Conservation (phyloP, 1,140 invertebrate species). For the Chlorops oryzae region DNA sequence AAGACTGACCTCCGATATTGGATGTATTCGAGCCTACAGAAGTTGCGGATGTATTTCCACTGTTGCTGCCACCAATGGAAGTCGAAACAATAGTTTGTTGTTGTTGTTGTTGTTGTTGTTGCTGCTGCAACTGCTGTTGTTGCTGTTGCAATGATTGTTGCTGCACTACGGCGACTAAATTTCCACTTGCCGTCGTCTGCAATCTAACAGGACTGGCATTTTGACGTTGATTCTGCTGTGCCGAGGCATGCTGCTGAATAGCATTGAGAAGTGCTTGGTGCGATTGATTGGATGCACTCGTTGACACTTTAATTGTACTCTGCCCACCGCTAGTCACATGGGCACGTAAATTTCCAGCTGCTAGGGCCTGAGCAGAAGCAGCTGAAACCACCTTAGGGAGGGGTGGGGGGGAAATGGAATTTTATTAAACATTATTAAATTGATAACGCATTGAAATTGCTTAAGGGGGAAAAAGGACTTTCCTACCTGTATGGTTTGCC, state of each 20-base stretch:
- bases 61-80: neutral
- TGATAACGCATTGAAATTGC: neutral
- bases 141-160: constrained; percentile 31
- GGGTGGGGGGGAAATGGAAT: neutral
- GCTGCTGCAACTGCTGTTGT: constrained; percentile 13
- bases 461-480: constrained; percentile 4
- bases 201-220: constrained; percentile 50
- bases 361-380: constrained; percentile 48
- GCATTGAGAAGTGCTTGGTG: constrained; percentile 47
- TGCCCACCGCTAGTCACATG: constrained; percentile 41
- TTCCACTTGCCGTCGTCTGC: constrained; percentile 48
- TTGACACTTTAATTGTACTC: constrained; percentile 49
- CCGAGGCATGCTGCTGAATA: constrained; percentile 26
- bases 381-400: constrained; percentile 49
- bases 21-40: neutral
- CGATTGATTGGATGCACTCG: constrained; percentile 30
- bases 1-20: neutral
- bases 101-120: neutral
- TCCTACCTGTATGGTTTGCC: constrained; percentile 45
- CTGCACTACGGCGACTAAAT: constrained; percentile 51
- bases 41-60: neutral
- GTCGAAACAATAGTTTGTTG: constrained; percentile 6
- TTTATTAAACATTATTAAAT: neutral
- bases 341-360: constrained; percentile 47
- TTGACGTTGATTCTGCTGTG: constrained; percentile 47